Conservation (phyloP, 2,888 invertebrate species). For the Sympetrum striolatum region DNA sequence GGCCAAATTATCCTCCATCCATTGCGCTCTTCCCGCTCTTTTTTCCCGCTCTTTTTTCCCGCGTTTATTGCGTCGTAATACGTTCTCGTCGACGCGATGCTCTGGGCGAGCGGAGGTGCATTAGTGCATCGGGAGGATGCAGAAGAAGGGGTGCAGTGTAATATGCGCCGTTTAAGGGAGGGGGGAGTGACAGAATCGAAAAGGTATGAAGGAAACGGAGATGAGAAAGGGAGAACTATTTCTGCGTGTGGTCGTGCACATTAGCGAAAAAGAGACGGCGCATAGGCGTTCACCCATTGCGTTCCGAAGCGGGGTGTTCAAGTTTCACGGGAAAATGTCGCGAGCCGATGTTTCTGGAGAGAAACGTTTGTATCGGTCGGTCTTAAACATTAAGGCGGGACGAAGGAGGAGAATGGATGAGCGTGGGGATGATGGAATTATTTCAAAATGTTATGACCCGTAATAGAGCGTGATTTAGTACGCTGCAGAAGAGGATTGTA, state of each 20-base stretch:
- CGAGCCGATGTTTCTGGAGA: neutral
- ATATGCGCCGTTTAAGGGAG: neutral
- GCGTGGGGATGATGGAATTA: neutral
- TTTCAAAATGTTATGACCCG: too few relatives aligned
- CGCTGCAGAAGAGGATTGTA: too few relatives aligned
- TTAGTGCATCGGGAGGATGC: neutral
- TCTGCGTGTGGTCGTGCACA: neutral
- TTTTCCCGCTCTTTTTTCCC: too few relatives aligned
- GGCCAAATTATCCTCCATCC: too few relatives aligned
- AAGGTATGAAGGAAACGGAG: neutral
- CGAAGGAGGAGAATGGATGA: neutral
- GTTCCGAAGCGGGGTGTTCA: neutral
- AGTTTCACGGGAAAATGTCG: neutral
- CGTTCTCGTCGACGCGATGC: neutral
- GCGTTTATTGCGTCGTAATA: neutral
- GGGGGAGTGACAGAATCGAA: neutral
- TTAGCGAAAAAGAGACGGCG: neutral
- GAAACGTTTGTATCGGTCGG: neutral
- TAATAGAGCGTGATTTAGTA: too few relatives aligned
- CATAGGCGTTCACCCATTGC: neutral
- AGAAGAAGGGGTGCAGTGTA: neutral
- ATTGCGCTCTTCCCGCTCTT: too few relatives aligned
- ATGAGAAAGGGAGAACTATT: neutral
- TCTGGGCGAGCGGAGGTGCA: neutral
- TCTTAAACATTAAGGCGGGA: neutral